Base-by-base conservation (phyloP, 2,113 vertebrate genomes). In the Ammodytes dubius region DNA sequence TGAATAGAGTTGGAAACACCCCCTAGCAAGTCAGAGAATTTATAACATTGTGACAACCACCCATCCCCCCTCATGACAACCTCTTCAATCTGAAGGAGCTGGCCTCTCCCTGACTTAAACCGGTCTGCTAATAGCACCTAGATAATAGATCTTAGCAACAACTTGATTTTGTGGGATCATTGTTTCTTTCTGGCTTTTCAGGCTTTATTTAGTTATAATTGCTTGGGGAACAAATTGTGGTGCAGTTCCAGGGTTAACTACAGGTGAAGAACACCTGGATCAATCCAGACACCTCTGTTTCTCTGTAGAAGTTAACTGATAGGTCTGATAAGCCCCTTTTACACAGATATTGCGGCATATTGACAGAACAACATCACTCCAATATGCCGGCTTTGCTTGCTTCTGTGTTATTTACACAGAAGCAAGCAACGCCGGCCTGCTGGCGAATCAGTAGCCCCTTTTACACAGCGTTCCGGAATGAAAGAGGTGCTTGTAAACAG, bases 1-100 rank as follows among this genome's bases (percentile, higher is more conserved):
- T 89, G 67, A 89, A 89, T 89, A 81, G 87, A 82, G 73, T 64
- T 87, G 69, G 74, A 73, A 79, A 87, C 81, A 74, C 87, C 89
- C 91, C 81, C 81, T 40, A 84, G 84, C 58, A 74, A 84, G 90
- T 74, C 85, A 52, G 76, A 81, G 81, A 91, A 93, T 93, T 86
- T 93, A 92, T 88, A 90, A 93, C 87, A 87, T 70, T 73, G 86
- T 83, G 81, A 89, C 87, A 88, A 74, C 77, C 74, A 50, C 85
- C 91, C 88, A 88, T 88, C 90, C 91, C 92, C 93, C 87, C 81
- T 83, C 76, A 78, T 87, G 87, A 90, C 90, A 89, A 76, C 79
- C 86, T 86, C 79, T 85, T 88, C 73, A 70, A 70, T 86, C 45
- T 69, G 43, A 88, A 71, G 74, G 43, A 67, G 77, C n/a, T 17